Conservation (phyloP, 2,888 invertebrate species). For the Amiota mariae region DNA sequence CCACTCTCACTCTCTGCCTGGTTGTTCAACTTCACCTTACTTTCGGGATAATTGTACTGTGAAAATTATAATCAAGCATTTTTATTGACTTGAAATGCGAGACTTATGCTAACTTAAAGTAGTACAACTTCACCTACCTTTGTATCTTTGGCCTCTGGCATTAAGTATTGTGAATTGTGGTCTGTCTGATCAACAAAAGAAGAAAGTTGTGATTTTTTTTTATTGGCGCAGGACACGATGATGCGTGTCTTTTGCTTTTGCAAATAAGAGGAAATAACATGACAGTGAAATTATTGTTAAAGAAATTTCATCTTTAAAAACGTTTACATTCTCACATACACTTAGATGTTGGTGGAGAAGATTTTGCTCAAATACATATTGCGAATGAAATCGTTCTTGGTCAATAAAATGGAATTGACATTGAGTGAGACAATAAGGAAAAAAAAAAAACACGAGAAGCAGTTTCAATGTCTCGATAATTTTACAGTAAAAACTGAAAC, state of each 20-base stretch:
- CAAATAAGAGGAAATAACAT: constrained; percentile 34
- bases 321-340: background rate
- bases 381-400: constrained; percentile 5
- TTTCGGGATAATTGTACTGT: constrained; percentile 55
- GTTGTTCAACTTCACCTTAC: background rate
- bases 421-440: constrained; percentile 14
- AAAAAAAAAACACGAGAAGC: constrained; percentile 23
- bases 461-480: constrained; percentile 8
- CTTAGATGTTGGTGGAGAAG: background rate
- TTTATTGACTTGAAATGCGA: constrained; percentile 42
- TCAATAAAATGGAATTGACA: constrained; percentile 15
- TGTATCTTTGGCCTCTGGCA: constrained; percentile 15
- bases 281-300: constrained; percentile 44
- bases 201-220: constrained; percentile 37
- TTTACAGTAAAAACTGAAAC: too few relatives aligned
- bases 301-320: constrained; percentile 42
- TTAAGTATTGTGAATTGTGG: constrained; percentile 2
- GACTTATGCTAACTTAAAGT: constrained; percentile 49
- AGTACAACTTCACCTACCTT: constrained; percentile 31
- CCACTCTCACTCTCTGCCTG: constrained; percentile 34
- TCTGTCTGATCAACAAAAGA: background rate
- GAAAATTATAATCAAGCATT: constrained; percentile 63
- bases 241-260: constrained; percentile 35
- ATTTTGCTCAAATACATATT: background rate
- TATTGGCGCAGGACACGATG: constrained; percentile 29